Percentiles rank a stretch among this genome's conserved stretches.
These are phyloP conservation scores for Neoarius graeffei DNA, from an alignment of 2,113 vertebrate genomes.

Conservation along the genomic window DNA sequence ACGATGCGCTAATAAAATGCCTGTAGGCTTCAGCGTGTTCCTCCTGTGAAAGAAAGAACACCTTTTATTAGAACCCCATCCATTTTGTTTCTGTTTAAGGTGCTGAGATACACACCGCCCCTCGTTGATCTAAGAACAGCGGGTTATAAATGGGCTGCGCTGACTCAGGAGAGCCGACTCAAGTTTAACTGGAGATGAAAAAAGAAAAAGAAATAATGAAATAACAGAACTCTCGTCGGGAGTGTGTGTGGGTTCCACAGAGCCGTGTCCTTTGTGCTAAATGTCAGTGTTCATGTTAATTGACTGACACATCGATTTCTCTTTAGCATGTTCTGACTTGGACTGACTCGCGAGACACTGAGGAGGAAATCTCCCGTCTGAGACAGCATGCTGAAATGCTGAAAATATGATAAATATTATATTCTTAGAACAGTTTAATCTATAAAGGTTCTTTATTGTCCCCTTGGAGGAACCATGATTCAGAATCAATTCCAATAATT, in stretches of 20 bases:
- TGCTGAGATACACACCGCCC: slow-evolving; percentile 20
- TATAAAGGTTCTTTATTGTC: neutral
- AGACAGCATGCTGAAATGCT: neutral
- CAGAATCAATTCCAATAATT: neutral
- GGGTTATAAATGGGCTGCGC: slow-evolving; percentile 53
- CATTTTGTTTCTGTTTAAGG: slow-evolving; percentile 44
- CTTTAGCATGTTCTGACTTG: slow-evolving; percentile 32
- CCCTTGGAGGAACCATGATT: too few species aligned
- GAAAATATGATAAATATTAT: neutral
- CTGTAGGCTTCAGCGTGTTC: slow-evolving; percentile 25
- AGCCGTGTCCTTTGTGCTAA: slow-evolving; percentile 33
- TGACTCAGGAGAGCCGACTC: slow-evolving; percentile 50
- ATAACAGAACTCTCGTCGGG: neutral
- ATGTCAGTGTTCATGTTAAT: slow-evolving; percentile 52
- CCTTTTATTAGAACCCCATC: slow-evolving; percentile 33
- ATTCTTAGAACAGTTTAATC: neutral
- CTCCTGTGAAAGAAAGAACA: slow-evolving; percentile 22
- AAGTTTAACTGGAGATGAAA: slow-evolving; percentile 43
- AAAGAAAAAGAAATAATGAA: neutral
- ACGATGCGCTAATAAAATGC: neutral
- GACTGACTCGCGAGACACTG: neutral
- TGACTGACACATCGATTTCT: slow-evolving; percentile 51
- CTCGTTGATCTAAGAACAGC: slow-evolving; percentile 35
- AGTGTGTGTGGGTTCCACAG: neutral
- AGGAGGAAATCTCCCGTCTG: neutral